phyloP scores from a whole-genome alignment of 2,797 vertebrate species.

The Remorina albescens region DNA sequence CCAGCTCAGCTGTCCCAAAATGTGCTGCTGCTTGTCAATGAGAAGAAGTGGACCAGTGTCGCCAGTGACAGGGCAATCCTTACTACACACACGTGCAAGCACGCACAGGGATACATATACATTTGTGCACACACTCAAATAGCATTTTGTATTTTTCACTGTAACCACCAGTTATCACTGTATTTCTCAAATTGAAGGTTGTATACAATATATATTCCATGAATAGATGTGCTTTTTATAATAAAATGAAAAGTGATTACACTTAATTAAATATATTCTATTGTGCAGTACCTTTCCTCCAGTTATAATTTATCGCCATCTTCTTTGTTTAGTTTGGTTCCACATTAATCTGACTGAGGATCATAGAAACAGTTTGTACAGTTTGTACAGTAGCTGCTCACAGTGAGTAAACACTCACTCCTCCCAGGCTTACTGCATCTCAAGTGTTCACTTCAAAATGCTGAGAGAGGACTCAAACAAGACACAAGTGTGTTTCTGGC shows the following conservation, averaged over 20 bases:
- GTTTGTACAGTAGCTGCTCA: slow-evolving; percentile 1
- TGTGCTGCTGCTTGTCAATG: slow-evolving; percentile 91
- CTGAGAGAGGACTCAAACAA: slow-evolving; percentile 63
- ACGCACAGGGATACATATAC: background rate
- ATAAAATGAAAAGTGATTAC: slow-evolving; percentile 1
- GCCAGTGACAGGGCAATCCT: slow-evolving; percentile 75
- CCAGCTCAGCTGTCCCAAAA: slow-evolving; percentile 93
- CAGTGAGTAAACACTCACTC: slow-evolving; percentile 39
- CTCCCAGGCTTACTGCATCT: slow-evolving; percentile 35
- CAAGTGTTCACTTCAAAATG: slow-evolving; percentile 71
- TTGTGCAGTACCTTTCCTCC: background rate
- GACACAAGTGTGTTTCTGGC: slow-evolving; percentile 59
- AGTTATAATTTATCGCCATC: background rate
- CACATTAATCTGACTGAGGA: background rate
- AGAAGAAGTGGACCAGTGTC: slow-evolving; percentile 79
- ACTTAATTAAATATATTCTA: background rate
- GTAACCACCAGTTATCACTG: background rate
- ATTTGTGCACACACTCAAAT: background rate
- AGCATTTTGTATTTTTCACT: background rate
- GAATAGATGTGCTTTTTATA: background rate
- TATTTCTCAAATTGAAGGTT: background rate
- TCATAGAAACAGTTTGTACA: background rate
- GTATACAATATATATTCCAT: too few species aligned
- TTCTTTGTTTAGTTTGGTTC: background rate
- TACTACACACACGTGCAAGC: slow-evolving; percentile 21